Percentiles rank a stretch among this genome's conserved stretches.
Evolutionary conservation across 2,113 vertebrate genomes (phyloP).

Genomic region (Trogon surrucura): DNA sequence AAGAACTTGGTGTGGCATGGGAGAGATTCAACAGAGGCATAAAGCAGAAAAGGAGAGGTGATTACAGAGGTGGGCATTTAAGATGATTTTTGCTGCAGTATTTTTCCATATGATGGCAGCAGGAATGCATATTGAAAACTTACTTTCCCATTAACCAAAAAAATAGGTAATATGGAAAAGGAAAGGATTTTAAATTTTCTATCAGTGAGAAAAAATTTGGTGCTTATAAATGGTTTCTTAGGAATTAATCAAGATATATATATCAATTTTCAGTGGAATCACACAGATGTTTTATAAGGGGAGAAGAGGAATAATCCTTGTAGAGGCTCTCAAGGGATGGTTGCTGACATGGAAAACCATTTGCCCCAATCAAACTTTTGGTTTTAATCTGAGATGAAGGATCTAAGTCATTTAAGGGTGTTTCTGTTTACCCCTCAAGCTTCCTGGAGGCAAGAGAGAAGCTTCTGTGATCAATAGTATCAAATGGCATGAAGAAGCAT

Average conservation of each 20-base stretch:
- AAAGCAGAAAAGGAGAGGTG: background rate
- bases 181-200: background rate
- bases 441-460: slow-evolving; percentile 60
- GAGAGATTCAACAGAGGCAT: background rate
- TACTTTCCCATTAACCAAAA: background rate
- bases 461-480: slow-evolving; percentile 60
- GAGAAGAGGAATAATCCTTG: slow-evolving; percentile 2
- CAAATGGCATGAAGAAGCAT: slow-evolving; percentile 23
- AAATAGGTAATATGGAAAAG: background rate
- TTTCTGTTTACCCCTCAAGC: slow-evolving; percentile 67
- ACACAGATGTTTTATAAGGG: background rate
- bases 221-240: background rate
- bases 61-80: background rate
- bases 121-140: background rate
- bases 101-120: background rate
- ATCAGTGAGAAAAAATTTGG: background rate
- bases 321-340: slow-evolving; percentile 34
- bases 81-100: background rate
- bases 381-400: slow-evolving; percentile 66
- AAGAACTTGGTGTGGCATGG: background rate
- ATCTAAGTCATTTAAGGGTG: slow-evolving; percentile 60
- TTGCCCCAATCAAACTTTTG: slow-evolving; percentile 49
- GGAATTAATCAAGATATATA: background rate
- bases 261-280: background rate
- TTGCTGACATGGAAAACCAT: slow-evolving; percentile 60